Evolutionary conservation across 1,140 invertebrate species (phyloP).

Genomic region (Paralvinella palmiformis): DNA sequence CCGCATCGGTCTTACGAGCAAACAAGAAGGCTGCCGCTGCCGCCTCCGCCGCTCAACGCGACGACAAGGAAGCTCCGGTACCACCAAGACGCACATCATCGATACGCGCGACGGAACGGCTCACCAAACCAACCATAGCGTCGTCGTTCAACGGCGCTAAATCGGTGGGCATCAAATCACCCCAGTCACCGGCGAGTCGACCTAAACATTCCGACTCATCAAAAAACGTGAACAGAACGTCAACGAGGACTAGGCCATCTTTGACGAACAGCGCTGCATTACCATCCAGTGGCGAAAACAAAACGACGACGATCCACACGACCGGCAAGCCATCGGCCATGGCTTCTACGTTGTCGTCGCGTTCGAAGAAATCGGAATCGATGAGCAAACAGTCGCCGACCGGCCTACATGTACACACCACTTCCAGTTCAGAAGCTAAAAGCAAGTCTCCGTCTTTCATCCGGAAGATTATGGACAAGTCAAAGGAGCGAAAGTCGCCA

Average conservation of each 20-base stretch:
- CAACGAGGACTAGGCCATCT: neutral
- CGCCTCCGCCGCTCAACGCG: neutral
- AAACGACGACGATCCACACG: neutral
- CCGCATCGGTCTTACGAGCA: conserved; percentile 8
- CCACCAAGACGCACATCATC: conserved; percentile 7
- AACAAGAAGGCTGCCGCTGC: conserved; percentile 15
- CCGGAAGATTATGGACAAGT: conserved; percentile 4
- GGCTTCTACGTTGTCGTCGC: neutral
- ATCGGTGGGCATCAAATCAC: neutral
- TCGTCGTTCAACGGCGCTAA: neutral
- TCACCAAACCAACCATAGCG: neutral
- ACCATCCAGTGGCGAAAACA: neutral
- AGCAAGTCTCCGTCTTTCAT: neutral
- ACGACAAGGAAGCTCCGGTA: conserved; percentile 1
- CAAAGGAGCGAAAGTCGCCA: neutral
- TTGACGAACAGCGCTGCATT: neutral
- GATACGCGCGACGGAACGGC: neutral
- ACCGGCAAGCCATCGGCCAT: neutral
- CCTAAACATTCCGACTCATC: neutral
- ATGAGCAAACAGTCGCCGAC: neutral
- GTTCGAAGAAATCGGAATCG: neutral
- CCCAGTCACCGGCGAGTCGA: neutral
- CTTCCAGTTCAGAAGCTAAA: neutral
- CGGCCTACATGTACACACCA: neutral
- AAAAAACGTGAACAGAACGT: neutral